Percentiles rank a stretch among this genome's conserved stretches.
Conservation (phyloP, 2,797 vertebrate species). For the Macropus fuliginosus region DNA sequence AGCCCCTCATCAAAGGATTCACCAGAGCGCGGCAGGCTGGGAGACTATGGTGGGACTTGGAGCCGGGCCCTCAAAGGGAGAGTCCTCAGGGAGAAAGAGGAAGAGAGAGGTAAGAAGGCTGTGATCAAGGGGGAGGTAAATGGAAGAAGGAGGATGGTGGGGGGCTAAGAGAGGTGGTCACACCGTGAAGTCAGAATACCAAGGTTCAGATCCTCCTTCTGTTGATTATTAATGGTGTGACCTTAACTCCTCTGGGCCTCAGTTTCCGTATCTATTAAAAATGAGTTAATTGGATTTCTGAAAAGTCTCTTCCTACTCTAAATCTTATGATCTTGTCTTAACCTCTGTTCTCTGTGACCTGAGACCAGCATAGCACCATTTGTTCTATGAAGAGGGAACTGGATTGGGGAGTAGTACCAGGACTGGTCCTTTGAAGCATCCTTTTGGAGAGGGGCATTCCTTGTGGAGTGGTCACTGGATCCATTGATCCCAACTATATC, state of each 20-base stretch:
- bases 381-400: background rate
- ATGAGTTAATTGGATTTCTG: background rate
- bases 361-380: background rate
- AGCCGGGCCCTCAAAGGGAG: slow-evolving; percentile 90
- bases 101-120: slow-evolving; percentile 90
- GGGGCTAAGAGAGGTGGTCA: background rate
- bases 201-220: background rate
- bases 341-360: background rate
- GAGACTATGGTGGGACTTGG: slow-evolving; percentile 88
- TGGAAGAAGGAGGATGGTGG: background rate
- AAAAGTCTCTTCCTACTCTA: background rate
- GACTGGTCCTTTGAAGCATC: background rate
- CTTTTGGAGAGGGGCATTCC: background rate
- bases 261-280: background rate
- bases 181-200: background rate
- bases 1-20: slow-evolving; percentile 81
- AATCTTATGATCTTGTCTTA: no score
- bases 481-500: background rate
- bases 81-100: slow-evolving; percentile 90
- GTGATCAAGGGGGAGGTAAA: rapidly evolving
- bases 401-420: background rate
- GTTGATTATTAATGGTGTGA: background rate
- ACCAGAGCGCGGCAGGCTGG: slow-evolving; percentile 79
- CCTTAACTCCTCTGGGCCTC: background rate
- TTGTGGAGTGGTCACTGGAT: background rate